Percentiles rank a stretch among this genome's conserved stretches.
Conservation (phyloP, 2,888 invertebrate species). For the Octodonta nipae region DNA sequence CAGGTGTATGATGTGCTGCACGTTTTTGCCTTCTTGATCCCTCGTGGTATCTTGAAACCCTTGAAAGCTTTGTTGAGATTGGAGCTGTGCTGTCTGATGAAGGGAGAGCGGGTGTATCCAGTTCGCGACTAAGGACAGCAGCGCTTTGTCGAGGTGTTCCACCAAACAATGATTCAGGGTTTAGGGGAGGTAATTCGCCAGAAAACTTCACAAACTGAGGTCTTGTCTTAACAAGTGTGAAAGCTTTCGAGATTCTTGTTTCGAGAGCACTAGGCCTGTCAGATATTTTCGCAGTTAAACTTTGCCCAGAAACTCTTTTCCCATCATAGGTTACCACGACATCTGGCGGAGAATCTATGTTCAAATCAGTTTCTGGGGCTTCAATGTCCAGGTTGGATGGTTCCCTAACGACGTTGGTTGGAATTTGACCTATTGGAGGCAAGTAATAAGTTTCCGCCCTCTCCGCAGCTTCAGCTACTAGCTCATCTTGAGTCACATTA, state of each 20-base stretch:
- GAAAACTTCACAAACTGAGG: slow-evolving; percentile 64
- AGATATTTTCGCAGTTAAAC: slow-evolving; percentile 36
- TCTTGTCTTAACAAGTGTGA: slow-evolving; percentile 46
- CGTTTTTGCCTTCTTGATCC: slow-evolving; percentile 19
- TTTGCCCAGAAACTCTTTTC: slow-evolving; percentile 56
- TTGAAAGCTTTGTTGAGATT: slow-evolving; percentile 33
- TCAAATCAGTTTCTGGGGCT: slow-evolving; percentile 20
- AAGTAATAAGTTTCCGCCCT: slow-evolving; percentile 59
- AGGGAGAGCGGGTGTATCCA: slow-evolving; percentile 25
- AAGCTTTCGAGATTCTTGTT: slow-evolving; percentile 38
- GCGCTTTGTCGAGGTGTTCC: slow-evolving; percentile 11
- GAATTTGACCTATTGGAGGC: slow-evolving; percentile 49
- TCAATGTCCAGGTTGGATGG: slow-evolving; percentile 37
- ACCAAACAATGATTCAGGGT: slow-evolving; percentile 31
- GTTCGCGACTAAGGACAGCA: slow-evolving; percentile 25
- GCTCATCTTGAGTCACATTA: slow-evolving; percentile 31
- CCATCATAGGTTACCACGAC: slow-evolving; percentile 65
- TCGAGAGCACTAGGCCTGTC: slow-evolving; percentile 22
- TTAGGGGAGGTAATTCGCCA: slow-evolving; percentile 56
- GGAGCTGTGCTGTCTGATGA: slow-evolving; percentile 12
- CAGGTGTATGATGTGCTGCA: slow-evolving; percentile 27
- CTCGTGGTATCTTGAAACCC: slow-evolving; percentile 26
- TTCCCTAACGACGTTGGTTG: slow-evolving; percentile 17
- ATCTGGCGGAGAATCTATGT: slow-evolving; percentile 32
- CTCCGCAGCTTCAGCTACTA: slow-evolving; percentile 56